phyloP scores from a whole-genome alignment of 2,113 vertebrate genomes.

The Datnioides undecimradiatus region DNA sequence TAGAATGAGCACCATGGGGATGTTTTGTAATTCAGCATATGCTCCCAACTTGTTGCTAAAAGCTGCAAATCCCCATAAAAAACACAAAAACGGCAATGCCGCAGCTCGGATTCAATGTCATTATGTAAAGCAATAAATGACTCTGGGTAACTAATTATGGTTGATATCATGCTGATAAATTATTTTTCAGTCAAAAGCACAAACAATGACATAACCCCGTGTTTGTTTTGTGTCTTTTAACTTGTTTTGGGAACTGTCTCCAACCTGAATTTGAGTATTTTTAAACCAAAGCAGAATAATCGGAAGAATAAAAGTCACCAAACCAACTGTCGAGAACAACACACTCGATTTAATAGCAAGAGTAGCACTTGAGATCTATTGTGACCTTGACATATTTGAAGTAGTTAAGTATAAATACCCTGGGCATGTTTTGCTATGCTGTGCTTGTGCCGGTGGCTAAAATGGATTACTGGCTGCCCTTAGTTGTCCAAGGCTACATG shows the following conservation, averaged over 20 bases:
- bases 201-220: neutral
- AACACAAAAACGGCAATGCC: too few species aligned
- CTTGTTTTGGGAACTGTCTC: neutral
- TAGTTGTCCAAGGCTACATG: slow-evolving; percentile 28
- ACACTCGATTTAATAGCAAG: neutral
- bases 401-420: neutral
- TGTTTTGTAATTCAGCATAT: too few species aligned
- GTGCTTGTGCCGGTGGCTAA: neutral
- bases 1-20: too few species aligned
- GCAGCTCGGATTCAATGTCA: too few species aligned
- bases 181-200: neutral
- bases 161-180: neutral
- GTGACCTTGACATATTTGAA: slow-evolving; percentile 9
- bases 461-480: slow-evolving; percentile 1
- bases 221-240: neutral
- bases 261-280: neutral
- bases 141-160: neutral
- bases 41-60: too few species aligned
- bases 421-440: neutral
- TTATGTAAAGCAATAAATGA: too few species aligned
- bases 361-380: neutral
- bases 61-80: too few species aligned
- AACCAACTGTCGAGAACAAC: neutral
- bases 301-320: too few species aligned
- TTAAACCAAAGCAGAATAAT: neutral